Evolutionary conservation across 2,888 invertebrate species (phyloP).

Genomic region (Dolomedes plantarius): DNA sequence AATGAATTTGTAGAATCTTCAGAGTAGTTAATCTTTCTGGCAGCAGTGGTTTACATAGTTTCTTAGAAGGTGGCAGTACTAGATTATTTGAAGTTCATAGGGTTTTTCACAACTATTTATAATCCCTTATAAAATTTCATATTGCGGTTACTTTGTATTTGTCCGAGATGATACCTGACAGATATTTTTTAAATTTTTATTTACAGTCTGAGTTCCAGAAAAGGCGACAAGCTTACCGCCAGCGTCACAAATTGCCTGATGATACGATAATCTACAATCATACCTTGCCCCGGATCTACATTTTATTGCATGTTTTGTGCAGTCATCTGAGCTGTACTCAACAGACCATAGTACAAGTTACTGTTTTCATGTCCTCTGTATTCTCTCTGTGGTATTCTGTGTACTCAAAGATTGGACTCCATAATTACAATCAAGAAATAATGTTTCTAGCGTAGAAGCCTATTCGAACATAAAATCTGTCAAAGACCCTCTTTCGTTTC

Average conservation of each 20-base stretch:
- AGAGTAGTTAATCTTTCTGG: too few species aligned
- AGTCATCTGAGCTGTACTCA: not conserved
- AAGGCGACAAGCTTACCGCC: not conserved
- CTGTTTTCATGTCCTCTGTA: conserved; percentile 11
- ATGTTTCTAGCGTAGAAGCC: too few species aligned
- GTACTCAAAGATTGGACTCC: not conserved
- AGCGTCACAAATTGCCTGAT: not conserved
- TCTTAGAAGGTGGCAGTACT: too few species aligned
- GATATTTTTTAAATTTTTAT: not conserved
- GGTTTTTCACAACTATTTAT: too few species aligned
- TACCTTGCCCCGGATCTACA: not conserved
- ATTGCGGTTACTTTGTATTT: too few species aligned
- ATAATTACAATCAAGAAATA: not conserved
- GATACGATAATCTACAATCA: conserved; percentile 24
- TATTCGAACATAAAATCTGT: too few species aligned
- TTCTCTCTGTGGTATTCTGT: conserved; percentile 18
- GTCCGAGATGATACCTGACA: too few species aligned
- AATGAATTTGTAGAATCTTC: too few species aligned
- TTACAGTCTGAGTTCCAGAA: conserved; percentile 31
- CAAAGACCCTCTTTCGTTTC: too few species aligned
- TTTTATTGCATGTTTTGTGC: not conserved
- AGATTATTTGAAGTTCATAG: too few species aligned
- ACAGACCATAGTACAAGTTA: not conserved
- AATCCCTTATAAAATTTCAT: too few species aligned
- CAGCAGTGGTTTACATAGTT: too few species aligned